Conservation (phyloP, 1,140 invertebrate genomes). For the Camponotus floridanus region DNA sequence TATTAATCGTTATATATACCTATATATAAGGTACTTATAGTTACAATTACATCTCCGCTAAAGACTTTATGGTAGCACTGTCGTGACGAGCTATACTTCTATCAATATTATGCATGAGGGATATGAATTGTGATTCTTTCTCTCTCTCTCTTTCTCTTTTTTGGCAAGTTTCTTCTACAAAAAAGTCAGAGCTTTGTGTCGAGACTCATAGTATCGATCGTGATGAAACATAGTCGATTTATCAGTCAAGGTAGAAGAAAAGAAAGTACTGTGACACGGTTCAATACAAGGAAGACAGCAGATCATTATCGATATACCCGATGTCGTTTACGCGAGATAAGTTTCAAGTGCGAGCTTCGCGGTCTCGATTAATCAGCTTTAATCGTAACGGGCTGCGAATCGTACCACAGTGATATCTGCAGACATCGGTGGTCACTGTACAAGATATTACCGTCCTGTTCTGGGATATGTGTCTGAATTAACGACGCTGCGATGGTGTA, state of each 20-base stretch:
- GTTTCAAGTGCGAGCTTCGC: slow-evolving; percentile 36
- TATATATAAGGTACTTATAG: slow-evolving; percentile 78
- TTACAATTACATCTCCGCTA: slow-evolving; percentile 78
- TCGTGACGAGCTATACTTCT: slow-evolving; percentile 75
- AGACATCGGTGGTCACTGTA: not conserved
- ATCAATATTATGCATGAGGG: slow-evolving; percentile 75
- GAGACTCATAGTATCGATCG: slow-evolving; percentile 42
- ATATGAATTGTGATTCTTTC: slow-evolving; percentile 65
- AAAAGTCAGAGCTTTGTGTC: slow-evolving; percentile 37
- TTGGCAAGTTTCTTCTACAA: slow-evolving; percentile 3
- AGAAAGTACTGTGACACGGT: not conserved
- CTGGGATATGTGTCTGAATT: slow-evolving; percentile 28
- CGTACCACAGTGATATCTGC: slow-evolving; percentile 50
- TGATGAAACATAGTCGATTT: slow-evolving; percentile 8
- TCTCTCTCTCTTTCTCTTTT: not conserved
- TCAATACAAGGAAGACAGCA: slow-evolving; percentile 18
- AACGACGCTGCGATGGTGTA: not conserved
- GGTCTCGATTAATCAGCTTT: not conserved
- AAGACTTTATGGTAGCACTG: slow-evolving; percentile 74
- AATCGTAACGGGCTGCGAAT: slow-evolving; percentile 8
- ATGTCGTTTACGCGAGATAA: slow-evolving; percentile 55
- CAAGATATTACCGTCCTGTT: slow-evolving; percentile 2
- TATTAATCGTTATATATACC: slow-evolving; percentile 69
- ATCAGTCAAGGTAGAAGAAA: not conserved
- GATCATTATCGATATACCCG: slow-evolving; percentile 14